These are phyloP conservation scores for Lanius collurio DNA, from an alignment of 2,113 vertebrate species.

Conservation along the genomic window DNA sequence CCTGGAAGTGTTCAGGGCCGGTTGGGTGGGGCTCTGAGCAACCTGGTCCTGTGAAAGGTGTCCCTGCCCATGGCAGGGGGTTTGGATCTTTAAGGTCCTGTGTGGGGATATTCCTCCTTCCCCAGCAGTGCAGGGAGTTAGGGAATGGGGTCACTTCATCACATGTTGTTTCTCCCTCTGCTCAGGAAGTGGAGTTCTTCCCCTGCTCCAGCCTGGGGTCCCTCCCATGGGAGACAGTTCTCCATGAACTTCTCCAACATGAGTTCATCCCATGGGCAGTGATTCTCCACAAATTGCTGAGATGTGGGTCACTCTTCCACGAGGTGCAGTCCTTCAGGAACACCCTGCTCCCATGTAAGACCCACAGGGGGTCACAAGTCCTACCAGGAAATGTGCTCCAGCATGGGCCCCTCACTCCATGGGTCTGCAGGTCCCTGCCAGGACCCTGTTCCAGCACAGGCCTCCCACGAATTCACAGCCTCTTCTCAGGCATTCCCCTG, in stretches of 20 bases:
- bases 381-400: neutral
- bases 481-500: neutral
- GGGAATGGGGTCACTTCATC: neutral
- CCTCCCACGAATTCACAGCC: neutral
- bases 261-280: too few species aligned
- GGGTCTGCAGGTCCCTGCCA: neutral
- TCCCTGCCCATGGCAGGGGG: neutral
- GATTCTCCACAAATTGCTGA: neutral
- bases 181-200: too few species aligned
- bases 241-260: fast-evolving
- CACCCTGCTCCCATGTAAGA: neutral
- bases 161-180: too few species aligned
- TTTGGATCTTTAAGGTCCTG: neutral
- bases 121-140: neutral
- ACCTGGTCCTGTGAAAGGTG: neutral
- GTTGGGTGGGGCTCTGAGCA: neutral
- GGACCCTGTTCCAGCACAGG: neutral
- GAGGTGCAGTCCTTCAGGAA: neutral
- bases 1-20: neutral
- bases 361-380: neutral
- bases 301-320: neutral
- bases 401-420: neutral
- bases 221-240: too few species aligned
- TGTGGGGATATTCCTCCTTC: neutral
- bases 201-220: too few species aligned